These are phyloP conservation scores for Drosophila birchii DNA, from an alignment of 2,888 invertebrate genomes.

Conservation along the genomic window DNA sequence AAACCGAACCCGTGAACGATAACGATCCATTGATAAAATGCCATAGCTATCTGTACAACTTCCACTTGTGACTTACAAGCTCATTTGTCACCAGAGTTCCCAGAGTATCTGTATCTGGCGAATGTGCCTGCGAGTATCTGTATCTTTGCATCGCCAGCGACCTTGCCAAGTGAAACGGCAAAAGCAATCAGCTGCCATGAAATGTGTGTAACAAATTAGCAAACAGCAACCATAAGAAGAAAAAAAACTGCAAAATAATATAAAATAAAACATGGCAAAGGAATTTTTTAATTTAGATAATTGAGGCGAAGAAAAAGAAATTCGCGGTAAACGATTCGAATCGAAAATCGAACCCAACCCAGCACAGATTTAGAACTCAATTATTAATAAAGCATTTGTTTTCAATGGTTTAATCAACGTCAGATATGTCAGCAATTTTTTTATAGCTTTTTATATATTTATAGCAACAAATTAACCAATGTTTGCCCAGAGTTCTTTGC, in stretches of 20 bases:
- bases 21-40: conserved; percentile 62
- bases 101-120: conserved; percentile 37
- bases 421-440: background rate
- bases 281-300: conserved; percentile 79
- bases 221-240: conserved; percentile 59
- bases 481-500: conserved; percentile 22
- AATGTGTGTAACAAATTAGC: conserved; percentile 62
- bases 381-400: conserved; percentile 54
- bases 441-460: conserved; percentile 23
- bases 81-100: conserved; percentile 62
- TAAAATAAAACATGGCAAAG: conserved; percentile 52
- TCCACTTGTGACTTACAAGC: conserved; percentile 57
- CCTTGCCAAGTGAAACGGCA: conserved; percentile 43
- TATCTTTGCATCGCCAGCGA: conserved; percentile 49
- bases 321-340: conserved; percentile 22
- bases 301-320: conserved; percentile 50
- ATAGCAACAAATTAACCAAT: conserved; percentile 36
- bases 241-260: conserved; percentile 52
- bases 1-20: conserved; percentile 40
- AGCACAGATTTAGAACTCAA: conserved; percentile 28
- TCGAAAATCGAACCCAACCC: conserved; percentile 7
- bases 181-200: conserved; percentile 68
- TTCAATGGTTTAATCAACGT: conserved; percentile 56
- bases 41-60: conserved; percentile 62
- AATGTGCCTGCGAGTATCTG: conserved; percentile 17